Conservation (phyloP, 2,888 invertebrate genomes). For the Latrodectus hesperus region DNA sequence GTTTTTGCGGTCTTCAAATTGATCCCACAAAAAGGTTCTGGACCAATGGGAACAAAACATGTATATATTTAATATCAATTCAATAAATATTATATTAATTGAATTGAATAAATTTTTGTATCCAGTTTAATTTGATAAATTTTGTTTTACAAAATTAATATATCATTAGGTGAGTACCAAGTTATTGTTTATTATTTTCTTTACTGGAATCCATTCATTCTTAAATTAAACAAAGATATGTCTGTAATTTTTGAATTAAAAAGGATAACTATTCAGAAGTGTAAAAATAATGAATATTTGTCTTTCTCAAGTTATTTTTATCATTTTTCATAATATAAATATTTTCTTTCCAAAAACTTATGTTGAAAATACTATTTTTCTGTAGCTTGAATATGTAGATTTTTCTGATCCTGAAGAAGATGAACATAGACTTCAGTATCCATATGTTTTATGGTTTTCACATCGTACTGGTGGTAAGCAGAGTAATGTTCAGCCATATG, state of each 20-base stretch:
- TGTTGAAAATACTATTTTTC: background rate
- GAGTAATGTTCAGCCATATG: slow-evolving; percentile 78
- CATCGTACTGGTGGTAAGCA: slow-evolving; percentile 80
- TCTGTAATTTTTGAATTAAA: background rate
- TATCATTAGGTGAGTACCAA: background rate
- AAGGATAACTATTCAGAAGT: background rate
- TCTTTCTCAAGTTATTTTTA: background rate
- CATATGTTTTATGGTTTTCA: slow-evolving; percentile 94
- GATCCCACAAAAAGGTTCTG: no score
- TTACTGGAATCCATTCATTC: background rate
- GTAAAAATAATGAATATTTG: background rate
- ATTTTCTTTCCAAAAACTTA: background rate
- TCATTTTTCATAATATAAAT: background rate
- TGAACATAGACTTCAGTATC: slow-evolving; percentile 94
- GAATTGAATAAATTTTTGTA: no score
- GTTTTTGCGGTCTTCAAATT: no score
- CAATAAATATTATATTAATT: no score
- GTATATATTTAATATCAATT: no score
- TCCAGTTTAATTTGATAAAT: no score
- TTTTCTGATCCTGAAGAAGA: slow-evolving; percentile 77
- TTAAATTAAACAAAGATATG: background rate
- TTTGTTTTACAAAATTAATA: background rate
- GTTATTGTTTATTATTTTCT: background rate
- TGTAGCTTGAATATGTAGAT: slow-evolving; percentile 27
- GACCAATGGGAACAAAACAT: no score